Evolutionary conservation across 2,113 vertebrate species (phyloP), one percentile per base, ranked within the genome.

Genomic region (Zosterops japonicus): DNA sequence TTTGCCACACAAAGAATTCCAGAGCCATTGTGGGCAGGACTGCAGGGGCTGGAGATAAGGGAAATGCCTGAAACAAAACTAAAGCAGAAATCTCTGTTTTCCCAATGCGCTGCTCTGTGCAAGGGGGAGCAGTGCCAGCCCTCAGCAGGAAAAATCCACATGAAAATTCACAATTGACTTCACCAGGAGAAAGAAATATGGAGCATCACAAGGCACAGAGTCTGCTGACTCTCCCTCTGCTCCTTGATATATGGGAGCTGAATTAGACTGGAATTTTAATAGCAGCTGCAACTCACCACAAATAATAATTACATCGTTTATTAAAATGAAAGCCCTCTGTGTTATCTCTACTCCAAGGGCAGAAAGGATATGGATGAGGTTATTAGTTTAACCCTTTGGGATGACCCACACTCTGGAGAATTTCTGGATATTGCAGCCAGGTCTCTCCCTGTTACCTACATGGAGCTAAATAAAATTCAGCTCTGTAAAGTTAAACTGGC

Each of bases 1-100:
- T n/a, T 35, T 60, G 39, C 78, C 11, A 2, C 47, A 42, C 69
- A 47, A 56, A 74, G 46, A 57, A 46, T 0, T 53, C 49, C 89
- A 36, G 25, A 28, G 71, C 36, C 78, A 24, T 49, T 91, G 85
- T 29, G 65, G 65, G 69, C 72, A 69, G 64, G 36, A 21, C 56
- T 44, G 77, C 47, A 76, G 74, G 42, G 36, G 35, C 6, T 33
- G 49, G 33, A 89, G 70, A 60, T 42, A 74, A 83, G 25, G 27
- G 36, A 71, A 83, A 82, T 8, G 27, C 68, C 72, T 5, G 9
- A 46, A 90, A 36, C 23, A 53, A 31, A 56, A 55, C 46, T 3
- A 14, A 33, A 79, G 65, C 57, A n/a, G 56, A 42, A 28, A 1
- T 0, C 4, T 12, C n/a, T 16, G 24, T 11, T 59, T 33, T 12